These are phyloP conservation scores for Patella ulyssiponensis DNA, from an alignment of 2,888 invertebrate species.

Conservation along the genomic window DNA sequence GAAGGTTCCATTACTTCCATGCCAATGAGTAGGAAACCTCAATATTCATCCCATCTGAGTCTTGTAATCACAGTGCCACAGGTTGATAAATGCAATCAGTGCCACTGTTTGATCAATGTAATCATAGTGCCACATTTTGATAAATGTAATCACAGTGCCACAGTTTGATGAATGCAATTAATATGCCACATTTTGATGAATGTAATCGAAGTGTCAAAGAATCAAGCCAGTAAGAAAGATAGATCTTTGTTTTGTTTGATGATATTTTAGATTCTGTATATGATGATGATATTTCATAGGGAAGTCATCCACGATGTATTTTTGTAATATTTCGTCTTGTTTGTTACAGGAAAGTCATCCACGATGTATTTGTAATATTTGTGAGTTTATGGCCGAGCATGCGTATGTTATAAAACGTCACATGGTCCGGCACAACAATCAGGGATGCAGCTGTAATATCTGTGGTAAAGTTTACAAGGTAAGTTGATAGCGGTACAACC, in stretches of 20 bases:
- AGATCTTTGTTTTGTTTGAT: neutral
- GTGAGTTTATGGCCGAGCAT: conserved; percentile 71
- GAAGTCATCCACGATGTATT: conserved; percentile 66
- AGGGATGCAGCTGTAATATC: conserved; percentile 68
- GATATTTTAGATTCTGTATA: neutral
- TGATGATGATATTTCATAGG: conserved; percentile 43
- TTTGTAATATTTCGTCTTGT: conserved; percentile 49
- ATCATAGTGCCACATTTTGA: too few relatives aligned
- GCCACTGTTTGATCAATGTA: too few relatives aligned
- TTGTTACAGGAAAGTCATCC: conserved; percentile 67
- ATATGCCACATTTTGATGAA: too few relatives aligned
- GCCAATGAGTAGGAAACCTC: too few relatives aligned
- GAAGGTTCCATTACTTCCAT: too few relatives aligned
- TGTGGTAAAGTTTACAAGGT: conserved; percentile 73
- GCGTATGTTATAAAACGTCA: conserved; percentile 72
- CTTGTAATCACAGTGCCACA: too few relatives aligned
- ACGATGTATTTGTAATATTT: conserved; percentile 68
- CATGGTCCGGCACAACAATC: conserved; percentile 69
- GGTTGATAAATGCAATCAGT: too few relatives aligned
- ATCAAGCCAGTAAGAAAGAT: neutral
- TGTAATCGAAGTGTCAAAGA: neutral
- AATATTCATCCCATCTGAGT: too few relatives aligned
- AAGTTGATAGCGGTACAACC: neutral
- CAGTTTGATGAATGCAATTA: too few relatives aligned
- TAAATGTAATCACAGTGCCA: too few relatives aligned